Conservation (phyloP, 2,797 vertebrate genomes). For the Trachops cirrhosus region DNA sequence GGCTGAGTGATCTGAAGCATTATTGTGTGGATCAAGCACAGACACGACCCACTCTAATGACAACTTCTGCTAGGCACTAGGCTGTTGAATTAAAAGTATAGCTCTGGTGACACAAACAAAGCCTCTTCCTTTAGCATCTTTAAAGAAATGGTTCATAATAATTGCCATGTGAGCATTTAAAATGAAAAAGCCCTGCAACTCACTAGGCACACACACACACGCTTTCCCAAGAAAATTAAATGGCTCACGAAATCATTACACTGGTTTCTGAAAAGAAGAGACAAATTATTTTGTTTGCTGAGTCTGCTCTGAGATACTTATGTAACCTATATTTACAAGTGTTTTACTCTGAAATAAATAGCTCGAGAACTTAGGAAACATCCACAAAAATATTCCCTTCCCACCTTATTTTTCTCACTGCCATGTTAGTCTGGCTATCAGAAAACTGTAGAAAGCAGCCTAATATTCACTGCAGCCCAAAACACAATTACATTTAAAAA, state of each 20-base stretch:
- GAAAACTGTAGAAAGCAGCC: conserved; percentile 5
- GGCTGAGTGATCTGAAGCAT: not conserved
- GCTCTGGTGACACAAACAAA: not conserved
- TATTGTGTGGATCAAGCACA: not conserved
- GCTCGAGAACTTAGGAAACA: not conserved
- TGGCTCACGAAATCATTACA: conserved; percentile 1
- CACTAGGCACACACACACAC: not conserved
- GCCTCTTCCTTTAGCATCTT: not conserved
- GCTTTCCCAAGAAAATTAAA: not conserved
- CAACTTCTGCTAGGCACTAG: not conserved
- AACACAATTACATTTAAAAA: not conserved
- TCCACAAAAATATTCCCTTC: not conserved
- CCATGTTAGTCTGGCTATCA: not conserved
- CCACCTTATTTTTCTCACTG: not conserved
- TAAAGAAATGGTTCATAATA: not conserved
- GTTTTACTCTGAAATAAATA: conserved; percentile 9
- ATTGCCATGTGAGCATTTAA: not conserved
- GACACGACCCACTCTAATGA: not conserved
- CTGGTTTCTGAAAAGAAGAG: not conserved
- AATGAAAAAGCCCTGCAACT: not conserved
- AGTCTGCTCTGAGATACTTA: not conserved
- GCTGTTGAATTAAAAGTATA: not conserved
- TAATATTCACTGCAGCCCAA: not conserved
- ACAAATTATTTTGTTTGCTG: not conserved
- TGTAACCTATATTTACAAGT: not conserved